phyloP scores from a whole-genome alignment of 2,888 invertebrate species.

The Monopis laevigella region DNA sequence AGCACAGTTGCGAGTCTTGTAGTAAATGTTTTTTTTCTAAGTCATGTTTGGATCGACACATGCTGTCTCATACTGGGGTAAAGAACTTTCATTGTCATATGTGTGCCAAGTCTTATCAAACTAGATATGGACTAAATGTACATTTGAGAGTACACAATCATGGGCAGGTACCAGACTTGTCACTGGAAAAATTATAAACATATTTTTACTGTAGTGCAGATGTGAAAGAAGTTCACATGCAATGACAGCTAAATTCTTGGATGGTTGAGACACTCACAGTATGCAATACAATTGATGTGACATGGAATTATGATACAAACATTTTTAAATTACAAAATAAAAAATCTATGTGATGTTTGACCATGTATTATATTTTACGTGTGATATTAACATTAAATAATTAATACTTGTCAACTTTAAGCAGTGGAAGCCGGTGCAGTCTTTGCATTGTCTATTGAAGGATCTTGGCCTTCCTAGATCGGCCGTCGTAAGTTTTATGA shows the following conservation, averaged over 20 bases:
- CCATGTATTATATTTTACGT: too few relatives aligned
- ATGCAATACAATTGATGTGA: too few relatives aligned
- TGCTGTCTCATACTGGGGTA: conserved; percentile 53
- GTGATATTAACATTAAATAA: too few relatives aligned
- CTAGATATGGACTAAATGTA: conserved; percentile 55
- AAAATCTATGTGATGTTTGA: too few relatives aligned
- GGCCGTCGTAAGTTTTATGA: too few relatives aligned
- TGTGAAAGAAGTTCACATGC: neutral
- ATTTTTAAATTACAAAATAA: neutral
- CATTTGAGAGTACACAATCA: conserved; percentile 49
- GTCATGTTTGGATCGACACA: conserved; percentile 52
- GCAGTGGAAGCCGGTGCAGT: too few relatives aligned
- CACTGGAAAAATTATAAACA: conserved; percentile 4
- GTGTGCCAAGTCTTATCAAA: conserved; percentile 59
- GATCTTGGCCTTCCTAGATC: too few relatives aligned
- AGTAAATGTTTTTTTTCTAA: conserved; percentile 55
- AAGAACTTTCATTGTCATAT: conserved; percentile 58
- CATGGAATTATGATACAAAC: too few relatives aligned
- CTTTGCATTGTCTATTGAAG: too few relatives aligned
- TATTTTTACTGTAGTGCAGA: neutral
- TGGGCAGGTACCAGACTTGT: conserved; percentile 20
- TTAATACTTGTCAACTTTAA: too few relatives aligned
- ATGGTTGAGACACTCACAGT: too few relatives aligned
- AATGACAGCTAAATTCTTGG: too few relatives aligned
- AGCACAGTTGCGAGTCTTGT: conserved; percentile 54